Percentiles rank a stretch among this genome's conserved stretches.
phyloP scores from a whole-genome alignment of 2,797 vertebrate genomes.

The Ceyx erithaca region DNA sequence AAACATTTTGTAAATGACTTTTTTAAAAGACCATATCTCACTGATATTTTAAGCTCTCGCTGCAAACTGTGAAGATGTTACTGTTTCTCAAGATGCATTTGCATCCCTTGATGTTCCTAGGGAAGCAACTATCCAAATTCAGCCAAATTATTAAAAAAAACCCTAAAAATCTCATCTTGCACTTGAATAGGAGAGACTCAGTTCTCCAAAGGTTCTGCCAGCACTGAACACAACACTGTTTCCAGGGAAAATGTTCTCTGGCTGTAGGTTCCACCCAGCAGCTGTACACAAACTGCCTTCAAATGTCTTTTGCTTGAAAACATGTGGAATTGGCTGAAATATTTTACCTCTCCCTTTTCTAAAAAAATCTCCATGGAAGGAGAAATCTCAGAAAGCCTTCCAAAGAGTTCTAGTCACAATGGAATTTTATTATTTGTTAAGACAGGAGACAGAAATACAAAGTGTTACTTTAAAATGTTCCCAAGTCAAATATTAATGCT shows the following conservation, averaged over 20 bases:
- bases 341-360: background rate
- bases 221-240: background rate
- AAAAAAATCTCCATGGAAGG: background rate
- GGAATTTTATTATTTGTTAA: background rate
- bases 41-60: slow-evolving; percentile 42
- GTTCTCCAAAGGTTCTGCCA: background rate
- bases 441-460: background rate
- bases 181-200: background rate
- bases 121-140: slow-evolving; percentile 37
- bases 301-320: background rate
- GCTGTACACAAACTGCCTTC: background rate
- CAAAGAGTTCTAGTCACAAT: background rate
- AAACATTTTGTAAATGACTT: background rate
- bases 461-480: background rate
- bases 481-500: background rate
- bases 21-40: background rate
- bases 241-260: background rate
- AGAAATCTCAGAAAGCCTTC: background rate
- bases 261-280: background rate
- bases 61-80: background rate
- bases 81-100: background rate
- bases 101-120: slow-evolving; percentile 27
- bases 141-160: background rate
- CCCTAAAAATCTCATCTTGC: background rate
- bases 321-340: background rate